Percentiles rank a stretch among this genome's conserved stretches.
Evolutionary conservation across 2,113 vertebrate species (phyloP).

Genomic region (Circaetus gallicus): DNA sequence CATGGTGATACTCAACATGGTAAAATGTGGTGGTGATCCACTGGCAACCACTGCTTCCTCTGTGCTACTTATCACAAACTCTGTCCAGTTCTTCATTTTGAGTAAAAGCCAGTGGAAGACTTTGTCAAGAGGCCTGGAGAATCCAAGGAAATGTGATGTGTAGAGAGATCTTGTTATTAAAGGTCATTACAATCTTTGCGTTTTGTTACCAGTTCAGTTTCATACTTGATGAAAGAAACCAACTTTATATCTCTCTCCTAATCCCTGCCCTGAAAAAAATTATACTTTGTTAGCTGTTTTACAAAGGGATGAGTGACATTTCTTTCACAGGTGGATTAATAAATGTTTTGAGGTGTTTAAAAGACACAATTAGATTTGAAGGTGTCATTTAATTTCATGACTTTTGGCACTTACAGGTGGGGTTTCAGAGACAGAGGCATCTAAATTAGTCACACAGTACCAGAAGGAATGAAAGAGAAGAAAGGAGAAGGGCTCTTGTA

Average conservation of each 20-base stretch:
- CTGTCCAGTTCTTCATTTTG: background rate
- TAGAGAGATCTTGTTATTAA: background rate
- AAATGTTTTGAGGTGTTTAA: background rate
- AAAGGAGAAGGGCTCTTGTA: background rate
- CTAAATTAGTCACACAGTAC: background rate
- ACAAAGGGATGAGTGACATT: background rate
- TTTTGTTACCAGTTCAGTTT: background rate
- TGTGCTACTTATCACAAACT: background rate
- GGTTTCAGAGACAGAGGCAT: background rate
- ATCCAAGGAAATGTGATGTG: background rate
- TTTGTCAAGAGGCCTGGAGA: background rate
- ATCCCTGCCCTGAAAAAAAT: background rate
- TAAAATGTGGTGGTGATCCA: background rate
- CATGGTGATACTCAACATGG: background rate
- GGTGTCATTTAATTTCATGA: background rate
- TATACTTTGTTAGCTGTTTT: background rate
- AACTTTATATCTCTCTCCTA: background rate
- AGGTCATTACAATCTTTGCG: background rate
- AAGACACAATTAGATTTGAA: background rate
- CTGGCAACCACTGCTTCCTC: background rate
- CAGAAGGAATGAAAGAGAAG: background rate
- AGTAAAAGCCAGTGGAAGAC: background rate
- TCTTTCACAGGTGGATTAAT: background rate
- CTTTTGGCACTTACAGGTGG: background rate
- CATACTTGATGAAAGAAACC: background rate